Percentiles rank a stretch among this genome's conserved stretches.
These are phyloP conservation scores for Oscheius sp. DNA, from an alignment of 2,888 invertebrate genomes.

Conservation along the genomic window DNA sequence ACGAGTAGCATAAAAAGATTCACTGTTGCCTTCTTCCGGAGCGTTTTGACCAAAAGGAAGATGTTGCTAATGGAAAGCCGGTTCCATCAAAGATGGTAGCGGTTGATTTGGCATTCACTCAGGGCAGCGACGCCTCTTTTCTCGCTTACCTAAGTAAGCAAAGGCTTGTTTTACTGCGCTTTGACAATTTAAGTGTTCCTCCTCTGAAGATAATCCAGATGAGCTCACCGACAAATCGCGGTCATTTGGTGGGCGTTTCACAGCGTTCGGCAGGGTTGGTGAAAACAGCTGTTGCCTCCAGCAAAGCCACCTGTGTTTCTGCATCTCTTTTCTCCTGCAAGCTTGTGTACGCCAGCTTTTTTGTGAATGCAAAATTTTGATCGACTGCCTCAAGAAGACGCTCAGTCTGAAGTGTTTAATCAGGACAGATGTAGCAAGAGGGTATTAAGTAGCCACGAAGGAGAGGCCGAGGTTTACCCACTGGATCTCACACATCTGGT, in stretches of 20 bases:
- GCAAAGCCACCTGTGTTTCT: slow-evolving; percentile 35
- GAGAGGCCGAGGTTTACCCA: neutral
- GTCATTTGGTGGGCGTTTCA: slow-evolving; percentile 38
- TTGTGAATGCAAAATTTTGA: neutral
- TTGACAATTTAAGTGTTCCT: neutral
- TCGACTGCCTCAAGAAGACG: neutral
- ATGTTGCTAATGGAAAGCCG: slow-evolving; percentile 34
- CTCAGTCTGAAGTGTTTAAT: neutral
- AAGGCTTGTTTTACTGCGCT: too few species aligned
- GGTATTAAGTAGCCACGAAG: neutral
- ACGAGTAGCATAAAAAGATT: slow-evolving; percentile 5
- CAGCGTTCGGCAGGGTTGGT: slow-evolving; percentile 37
- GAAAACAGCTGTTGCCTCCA: slow-evolving; percentile 37
- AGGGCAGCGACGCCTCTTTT: neutral
- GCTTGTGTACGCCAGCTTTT: slow-evolving; percentile 26
- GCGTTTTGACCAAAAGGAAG: neutral
- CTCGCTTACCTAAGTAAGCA: too few species aligned
- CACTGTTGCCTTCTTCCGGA: slow-evolving; percentile 16
- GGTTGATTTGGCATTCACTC: slow-evolving; percentile 20
- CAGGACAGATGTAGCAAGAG: too few species aligned
- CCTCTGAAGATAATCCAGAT: slow-evolving; percentile 23
- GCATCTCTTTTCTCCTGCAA: slow-evolving; percentile 11
- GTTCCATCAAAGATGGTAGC: slow-evolving; percentile 35
- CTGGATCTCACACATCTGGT: slow-evolving; percentile 14
- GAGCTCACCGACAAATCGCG: slow-evolving; percentile 34